phyloP scores from a whole-genome alignment of 1,140 invertebrate species.

The Magallana ariakensis region DNA sequence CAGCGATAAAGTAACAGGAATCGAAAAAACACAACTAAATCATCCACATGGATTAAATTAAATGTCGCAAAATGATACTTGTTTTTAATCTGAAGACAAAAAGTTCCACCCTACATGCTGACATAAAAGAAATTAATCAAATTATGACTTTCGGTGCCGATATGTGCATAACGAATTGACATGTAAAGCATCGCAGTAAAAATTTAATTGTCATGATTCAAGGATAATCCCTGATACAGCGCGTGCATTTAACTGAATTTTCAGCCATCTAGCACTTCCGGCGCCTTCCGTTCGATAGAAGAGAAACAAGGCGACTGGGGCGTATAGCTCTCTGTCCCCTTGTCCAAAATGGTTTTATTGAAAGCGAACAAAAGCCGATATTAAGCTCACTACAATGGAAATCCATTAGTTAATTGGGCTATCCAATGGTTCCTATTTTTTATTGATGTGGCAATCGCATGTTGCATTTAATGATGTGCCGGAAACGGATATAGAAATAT shows the following conservation, averaged over 20 bases:
- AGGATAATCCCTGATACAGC: background rate
- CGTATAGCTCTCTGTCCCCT: background rate
- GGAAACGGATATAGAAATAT: conserved; percentile 31
- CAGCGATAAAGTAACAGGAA: too few relatives aligned
- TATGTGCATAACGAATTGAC: background rate
- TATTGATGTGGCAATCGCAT: conserved; percentile 3
- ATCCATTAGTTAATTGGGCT: conserved; percentile 20
- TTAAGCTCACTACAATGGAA: conserved; percentile 14
- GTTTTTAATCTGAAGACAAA: too few relatives aligned
- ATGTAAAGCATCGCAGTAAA: background rate
- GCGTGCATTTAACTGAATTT: conserved; percentile 3
- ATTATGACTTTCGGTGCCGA: too few relatives aligned
- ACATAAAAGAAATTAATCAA: too few relatives aligned
- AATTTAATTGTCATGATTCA: background rate
- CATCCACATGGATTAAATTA: too few relatives aligned
- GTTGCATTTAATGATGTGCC: conserved; percentile 26
- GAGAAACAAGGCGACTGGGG: background rate
- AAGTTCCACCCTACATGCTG: too few relatives aligned
- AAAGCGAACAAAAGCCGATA: conserved; percentile 12
- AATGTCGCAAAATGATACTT: too few relatives aligned
- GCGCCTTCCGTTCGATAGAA: background rate
- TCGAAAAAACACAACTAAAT: too few relatives aligned
- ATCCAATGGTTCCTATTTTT: background rate
- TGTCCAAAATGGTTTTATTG: conserved; percentile 35
- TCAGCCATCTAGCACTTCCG: conserved; percentile 5